Conservation (phyloP, 2,113 vertebrate genomes). For the Theristicus caerulescens region DNA sequence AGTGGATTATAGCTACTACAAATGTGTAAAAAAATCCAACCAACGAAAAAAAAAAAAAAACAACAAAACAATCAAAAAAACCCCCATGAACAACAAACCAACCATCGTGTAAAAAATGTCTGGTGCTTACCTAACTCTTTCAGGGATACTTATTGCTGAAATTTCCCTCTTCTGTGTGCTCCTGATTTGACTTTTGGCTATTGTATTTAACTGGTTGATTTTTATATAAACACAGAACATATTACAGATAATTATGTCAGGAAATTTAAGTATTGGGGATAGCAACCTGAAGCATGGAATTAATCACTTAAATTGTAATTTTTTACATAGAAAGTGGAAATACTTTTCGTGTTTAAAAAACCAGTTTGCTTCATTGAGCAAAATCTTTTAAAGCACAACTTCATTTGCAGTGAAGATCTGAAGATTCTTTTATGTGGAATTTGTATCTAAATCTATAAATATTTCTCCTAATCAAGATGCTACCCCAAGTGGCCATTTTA, state of each 20-base stretch:
- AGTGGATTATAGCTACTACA: neutral
- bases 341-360: neutral
- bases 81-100: neutral
- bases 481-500: neutral
- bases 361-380: neutral
- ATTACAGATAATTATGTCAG: neutral
- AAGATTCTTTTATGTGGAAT: neutral
- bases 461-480: neutral
- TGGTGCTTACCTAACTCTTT: neutral
- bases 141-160: neutral
- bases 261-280: neutral
- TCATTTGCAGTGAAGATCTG: neutral
- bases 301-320: neutral
- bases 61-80: neutral
- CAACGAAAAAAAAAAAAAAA: no score
- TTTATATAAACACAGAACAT: neutral
- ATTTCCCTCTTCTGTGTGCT: neutral
- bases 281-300: neutral
- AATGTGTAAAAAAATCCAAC: neutral
- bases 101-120: neutral
- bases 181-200: neutral
- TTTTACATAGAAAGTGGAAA: neutral
- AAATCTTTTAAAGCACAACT: neutral
- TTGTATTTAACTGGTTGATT: neutral
- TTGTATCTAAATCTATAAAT: neutral